phyloP scores from a whole-genome alignment of 2,797 vertebrate species.

The Anas capensis region DNA sequence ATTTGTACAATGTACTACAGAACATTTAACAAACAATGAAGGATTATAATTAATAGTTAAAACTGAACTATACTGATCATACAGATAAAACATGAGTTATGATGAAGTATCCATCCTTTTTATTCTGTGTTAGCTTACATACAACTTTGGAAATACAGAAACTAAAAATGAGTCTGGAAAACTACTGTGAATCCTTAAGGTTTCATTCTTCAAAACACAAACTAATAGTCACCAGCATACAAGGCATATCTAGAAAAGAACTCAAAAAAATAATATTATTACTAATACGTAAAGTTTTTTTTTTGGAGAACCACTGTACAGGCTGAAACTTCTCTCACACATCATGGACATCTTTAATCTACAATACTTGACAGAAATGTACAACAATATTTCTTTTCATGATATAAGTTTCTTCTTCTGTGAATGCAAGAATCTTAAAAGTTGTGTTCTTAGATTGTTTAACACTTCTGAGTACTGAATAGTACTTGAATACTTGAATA shows the following conservation, averaged over 20 bases:
- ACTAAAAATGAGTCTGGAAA: background rate
- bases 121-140: background rate
- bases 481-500: background rate
- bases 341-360: background rate
- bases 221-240: background rate
- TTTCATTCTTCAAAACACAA: background rate
- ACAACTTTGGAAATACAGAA: background rate
- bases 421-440: background rate
- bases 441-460: background rate
- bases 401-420: background rate
- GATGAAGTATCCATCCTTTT: background rate
- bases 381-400: background rate
- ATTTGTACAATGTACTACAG: background rate
- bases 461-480: background rate
- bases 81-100: background rate
- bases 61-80: background rate
- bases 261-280: background rate
- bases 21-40: background rate
- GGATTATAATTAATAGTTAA: background rate
- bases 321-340: background rate
- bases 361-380: background rate
- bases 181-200: background rate
- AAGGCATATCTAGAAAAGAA: fast-evolving
- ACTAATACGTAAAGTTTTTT: background rate
- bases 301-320: background rate